A percentile compares a stretch with the other conserved stretches of the same genome.
Evolutionary conservation across 2,113 vertebrate species (phyloP).

Genomic region (Chloebia gouldiae): DNA sequence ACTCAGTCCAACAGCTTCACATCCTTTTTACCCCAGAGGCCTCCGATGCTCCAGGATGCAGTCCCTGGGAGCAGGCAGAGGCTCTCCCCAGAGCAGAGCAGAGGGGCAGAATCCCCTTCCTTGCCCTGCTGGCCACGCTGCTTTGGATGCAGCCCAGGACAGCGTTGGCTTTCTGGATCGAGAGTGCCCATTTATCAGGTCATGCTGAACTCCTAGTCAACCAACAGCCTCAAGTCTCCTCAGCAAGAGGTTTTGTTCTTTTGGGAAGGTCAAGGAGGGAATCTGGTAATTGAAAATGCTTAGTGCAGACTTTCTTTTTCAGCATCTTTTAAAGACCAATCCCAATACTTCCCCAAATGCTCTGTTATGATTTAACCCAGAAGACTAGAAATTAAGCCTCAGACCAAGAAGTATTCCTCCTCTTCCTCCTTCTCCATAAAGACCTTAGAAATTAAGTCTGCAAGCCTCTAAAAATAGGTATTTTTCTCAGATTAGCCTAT

Average conservation of each 20-base stretch:
- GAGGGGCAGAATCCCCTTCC: not conserved
- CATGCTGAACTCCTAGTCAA: not conserved
- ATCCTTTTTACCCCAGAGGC: too few species aligned
- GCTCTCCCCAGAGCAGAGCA: not conserved
- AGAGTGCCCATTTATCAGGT: accelerated
- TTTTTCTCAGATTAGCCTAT: not conserved
- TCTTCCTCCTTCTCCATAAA: not conserved
- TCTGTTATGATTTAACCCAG: not conserved
- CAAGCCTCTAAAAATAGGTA: not conserved
- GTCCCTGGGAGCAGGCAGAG: not conserved
- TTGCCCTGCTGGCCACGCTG: accelerated
- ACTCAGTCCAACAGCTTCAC: not conserved
- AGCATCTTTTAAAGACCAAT: not conserved
- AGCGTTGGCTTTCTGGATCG: accelerated
- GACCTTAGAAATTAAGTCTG: not conserved
- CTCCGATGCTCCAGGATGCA: not conserved
- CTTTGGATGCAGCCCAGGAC: not conserved
- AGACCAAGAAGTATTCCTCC: not conserved
- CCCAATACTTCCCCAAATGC: not conserved
- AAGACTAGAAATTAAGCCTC: not conserved
- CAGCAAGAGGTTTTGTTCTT: not conserved
- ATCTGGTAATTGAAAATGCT: not conserved
- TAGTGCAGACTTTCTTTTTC: not conserved
- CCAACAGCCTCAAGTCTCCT: not conserved
- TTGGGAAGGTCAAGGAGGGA: not conserved